Percentiles rank a stretch among this genome's conserved stretches.
These are phyloP conservation scores for Fistularia tabacaria DNA, from an alignment of 2,797 vertebrate genomes.

Conservation along the genomic window DNA sequence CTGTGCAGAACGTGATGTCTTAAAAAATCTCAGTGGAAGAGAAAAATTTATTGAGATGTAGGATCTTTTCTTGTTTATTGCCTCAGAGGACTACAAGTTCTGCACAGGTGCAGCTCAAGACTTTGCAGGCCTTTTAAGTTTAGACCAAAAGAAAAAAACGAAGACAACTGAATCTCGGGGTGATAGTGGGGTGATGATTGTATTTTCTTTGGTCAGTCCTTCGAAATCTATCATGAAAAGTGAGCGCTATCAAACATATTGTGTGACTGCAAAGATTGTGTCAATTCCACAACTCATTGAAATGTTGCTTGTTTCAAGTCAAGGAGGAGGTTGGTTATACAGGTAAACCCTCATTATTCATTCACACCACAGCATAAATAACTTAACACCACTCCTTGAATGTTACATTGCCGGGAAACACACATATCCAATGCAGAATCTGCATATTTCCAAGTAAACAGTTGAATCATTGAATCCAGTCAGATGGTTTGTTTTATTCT, in stretches of 20 bases:
- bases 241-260: too few relatives aligned
- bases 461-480: not conserved
- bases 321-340: conserved; percentile 17
- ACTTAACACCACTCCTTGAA: conserved; percentile 28
- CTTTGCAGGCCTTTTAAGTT: not conserved
- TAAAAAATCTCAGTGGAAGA: conserved; percentile 37
- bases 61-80: conserved; percentile 53
- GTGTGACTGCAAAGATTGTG: too few relatives aligned
- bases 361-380: conserved; percentile 50
- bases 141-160: not conserved
- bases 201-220: too few relatives aligned
- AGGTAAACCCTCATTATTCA: conserved; percentile 44
- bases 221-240: too few relatives aligned
- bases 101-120: conserved; percentile 53
- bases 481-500: not conserved
- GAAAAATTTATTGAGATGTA: conserved; percentile 42
- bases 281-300: too few relatives aligned
- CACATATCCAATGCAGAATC: not conserved
- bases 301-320: conserved; percentile 3
- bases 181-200: too few relatives aligned
- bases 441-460: not conserved
- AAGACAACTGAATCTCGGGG: too few relatives aligned
- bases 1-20: conserved; percentile 66
- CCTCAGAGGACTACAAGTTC: conserved; percentile 22
- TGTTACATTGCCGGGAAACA: not conserved